Percentiles rank a stretch among this genome's conserved stretches.
phyloP scores from a whole-genome alignment of 2,797 vertebrate genomes.

The Varecia variegata region DNA sequence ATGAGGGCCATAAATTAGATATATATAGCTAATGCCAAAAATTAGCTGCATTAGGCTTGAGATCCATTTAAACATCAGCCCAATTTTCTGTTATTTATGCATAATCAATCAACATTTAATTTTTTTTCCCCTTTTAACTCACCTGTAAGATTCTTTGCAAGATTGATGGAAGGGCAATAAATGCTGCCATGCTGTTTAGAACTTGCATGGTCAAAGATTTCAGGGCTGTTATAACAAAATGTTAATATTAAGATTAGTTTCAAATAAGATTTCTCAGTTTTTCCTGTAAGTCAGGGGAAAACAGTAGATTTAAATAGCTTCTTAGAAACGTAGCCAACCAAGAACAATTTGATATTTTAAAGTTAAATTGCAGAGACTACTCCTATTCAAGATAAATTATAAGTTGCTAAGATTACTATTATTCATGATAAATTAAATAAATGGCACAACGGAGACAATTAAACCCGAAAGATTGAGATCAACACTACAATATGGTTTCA shows the following conservation, averaged over 20 bases:
- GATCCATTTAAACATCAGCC: not conserved
- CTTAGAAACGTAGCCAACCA: slow-evolving; percentile 32
- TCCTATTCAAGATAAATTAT: not conserved
- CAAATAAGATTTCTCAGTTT: slow-evolving; percentile 17
- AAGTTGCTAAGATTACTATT: not conserved
- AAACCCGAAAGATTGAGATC: not conserved
- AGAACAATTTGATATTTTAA: not conserved
- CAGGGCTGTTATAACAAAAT: slow-evolving; percentile 86
- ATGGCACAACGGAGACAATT: not conserved
- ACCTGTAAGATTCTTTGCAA: slow-evolving; percentile 97
- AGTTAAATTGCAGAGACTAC: not conserved
- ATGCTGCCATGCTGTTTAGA: slow-evolving; percentile 95
- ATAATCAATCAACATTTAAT: not conserved
- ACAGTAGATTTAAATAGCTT: not conserved
- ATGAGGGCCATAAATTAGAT: not conserved
- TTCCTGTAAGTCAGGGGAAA: not conserved
- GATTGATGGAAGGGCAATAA: slow-evolving; percentile 94
- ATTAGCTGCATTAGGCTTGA: not conserved
- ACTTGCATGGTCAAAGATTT: slow-evolving; percentile 97
- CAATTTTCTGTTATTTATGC: not conserved
- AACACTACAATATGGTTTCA: not conserved
- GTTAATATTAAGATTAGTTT: slow-evolving; percentile 56
- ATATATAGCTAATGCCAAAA: not conserved
- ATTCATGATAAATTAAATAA: not conserved
- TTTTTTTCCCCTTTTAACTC: slow-evolving; percentile 55